phyloP scores from a whole-genome alignment of 1,140 invertebrate genomes.

The Linepithema humile region DNA sequence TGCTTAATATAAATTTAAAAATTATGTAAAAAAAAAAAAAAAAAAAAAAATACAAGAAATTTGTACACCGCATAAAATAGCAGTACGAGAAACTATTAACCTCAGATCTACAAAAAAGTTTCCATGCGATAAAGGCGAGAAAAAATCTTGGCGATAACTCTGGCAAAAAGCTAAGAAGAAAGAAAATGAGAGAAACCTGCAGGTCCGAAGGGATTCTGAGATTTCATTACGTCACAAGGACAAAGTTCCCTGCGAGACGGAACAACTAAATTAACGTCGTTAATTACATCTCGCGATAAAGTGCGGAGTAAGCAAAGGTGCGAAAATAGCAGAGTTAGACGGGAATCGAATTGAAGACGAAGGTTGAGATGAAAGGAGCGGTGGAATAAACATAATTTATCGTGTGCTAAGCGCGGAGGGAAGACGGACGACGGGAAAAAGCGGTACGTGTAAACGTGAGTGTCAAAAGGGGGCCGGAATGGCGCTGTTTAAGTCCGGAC shows the following conservation, averaged over 20 bases:
- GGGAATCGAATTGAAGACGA: constrained; percentile 19
- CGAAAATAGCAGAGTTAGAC: constrained; percentile 8
- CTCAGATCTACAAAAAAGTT: background rate
- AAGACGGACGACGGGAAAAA: background rate
- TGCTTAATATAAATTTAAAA: background rate
- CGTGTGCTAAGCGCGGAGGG: background rate
- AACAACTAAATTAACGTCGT: constrained; percentile 52
- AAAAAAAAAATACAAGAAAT: background rate
- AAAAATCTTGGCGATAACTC: background rate
- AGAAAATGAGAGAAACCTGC: background rate
- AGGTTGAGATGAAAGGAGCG: constrained; percentile 13
- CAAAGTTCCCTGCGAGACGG: constrained; percentile 33
- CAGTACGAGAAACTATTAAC: background rate
- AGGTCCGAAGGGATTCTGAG: constrained; percentile 4
- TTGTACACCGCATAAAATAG: background rate
- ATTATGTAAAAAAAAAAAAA: background rate
- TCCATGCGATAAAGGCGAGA: background rate
- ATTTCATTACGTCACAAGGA: constrained; percentile 40
- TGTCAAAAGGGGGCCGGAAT: background rate
- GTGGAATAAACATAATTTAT: constrained; percentile 36
- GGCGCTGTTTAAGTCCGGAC: constrained; percentile 6
- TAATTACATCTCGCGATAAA: constrained; percentile 49
- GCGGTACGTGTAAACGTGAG: background rate
- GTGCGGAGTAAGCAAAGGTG: constrained; percentile 42
- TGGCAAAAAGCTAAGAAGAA: background rate